Conservation (phyloP, 2,797 vertebrate species). For the Phoeniculus purpureus region DNA sequence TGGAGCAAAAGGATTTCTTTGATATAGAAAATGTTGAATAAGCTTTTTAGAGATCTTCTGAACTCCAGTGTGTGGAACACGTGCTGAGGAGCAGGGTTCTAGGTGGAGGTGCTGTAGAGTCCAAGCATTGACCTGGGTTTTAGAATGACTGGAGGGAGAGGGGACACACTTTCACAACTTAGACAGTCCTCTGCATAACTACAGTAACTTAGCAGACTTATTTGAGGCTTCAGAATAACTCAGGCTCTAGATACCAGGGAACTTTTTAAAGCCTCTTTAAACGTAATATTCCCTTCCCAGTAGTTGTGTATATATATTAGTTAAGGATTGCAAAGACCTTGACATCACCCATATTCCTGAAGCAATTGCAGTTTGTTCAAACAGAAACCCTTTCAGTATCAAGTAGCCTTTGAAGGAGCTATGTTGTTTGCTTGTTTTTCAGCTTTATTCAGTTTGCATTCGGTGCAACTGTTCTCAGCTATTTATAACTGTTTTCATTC, state of each 20-base stretch:
- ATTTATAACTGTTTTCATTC: not conserved
- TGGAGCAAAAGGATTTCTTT: conserved; percentile 33
- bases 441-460: not conserved
- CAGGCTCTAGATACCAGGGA: not conserved
- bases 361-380: not conserved
- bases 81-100: not conserved
- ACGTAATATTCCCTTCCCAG: not conserved
- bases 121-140: not conserved
- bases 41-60: not conserved
- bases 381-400: not conserved
- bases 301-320: not conserved
- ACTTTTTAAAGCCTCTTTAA: not conserved
- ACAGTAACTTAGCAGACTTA: not conserved
- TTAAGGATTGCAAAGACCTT: not conserved
- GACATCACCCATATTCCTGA: not conserved
- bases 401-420: not conserved
- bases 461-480: not conserved
- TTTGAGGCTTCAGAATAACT: not conserved
- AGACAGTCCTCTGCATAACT: not conserved
- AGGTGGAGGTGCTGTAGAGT: not conserved
- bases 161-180: not conserved
- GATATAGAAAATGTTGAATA: conserved; percentile 26
- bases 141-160: accelerated
- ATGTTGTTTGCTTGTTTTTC: not conserved
- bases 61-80: accelerated